Percentiles rank a stretch among this genome's conserved stretches.
Conservation (phyloP, 1,140 invertebrate species). For the Cepaea nemoralis region DNA sequence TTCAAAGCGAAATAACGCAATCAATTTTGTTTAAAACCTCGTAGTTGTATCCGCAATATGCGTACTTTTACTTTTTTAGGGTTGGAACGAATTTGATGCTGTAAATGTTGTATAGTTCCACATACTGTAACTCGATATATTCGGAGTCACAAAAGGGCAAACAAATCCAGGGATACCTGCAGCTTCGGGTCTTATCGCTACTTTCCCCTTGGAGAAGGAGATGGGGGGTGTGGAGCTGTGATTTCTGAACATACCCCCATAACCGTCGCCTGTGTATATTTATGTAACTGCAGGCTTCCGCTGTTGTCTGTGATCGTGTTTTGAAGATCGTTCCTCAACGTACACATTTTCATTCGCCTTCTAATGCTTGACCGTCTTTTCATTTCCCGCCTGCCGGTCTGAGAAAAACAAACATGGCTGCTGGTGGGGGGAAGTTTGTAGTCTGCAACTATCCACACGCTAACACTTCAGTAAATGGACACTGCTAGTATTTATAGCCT, state of each 20-base stretch:
- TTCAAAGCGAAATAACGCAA: no score
- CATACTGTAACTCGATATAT: not conserved
- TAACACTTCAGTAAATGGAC: not conserved
- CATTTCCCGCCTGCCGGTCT: not conserved
- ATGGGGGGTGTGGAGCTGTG: not conserved
- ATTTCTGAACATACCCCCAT: not conserved
- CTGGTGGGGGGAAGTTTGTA: not conserved
- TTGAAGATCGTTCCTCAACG: not conserved
- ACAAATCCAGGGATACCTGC: not conserved
- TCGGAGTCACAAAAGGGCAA: slow-evolving; percentile 5
- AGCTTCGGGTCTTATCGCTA: not conserved
- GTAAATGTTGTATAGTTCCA: not conserved
- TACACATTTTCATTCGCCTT: not conserved
- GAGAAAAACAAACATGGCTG: not conserved
- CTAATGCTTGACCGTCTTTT: not conserved
- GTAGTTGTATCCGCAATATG: no score
- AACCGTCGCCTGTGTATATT: not conserved
- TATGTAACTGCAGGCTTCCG: not conserved
- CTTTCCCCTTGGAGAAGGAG: not conserved
- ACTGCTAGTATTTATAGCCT: not conserved
- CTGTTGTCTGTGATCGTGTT: not conserved
- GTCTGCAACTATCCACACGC: not conserved
- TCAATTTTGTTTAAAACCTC: no score
- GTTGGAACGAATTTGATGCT: not conserved
- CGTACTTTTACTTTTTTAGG: no score